phyloP scores from a whole-genome alignment of 2,888 invertebrate genomes.

The Lepidochrysops patricia region DNA sequence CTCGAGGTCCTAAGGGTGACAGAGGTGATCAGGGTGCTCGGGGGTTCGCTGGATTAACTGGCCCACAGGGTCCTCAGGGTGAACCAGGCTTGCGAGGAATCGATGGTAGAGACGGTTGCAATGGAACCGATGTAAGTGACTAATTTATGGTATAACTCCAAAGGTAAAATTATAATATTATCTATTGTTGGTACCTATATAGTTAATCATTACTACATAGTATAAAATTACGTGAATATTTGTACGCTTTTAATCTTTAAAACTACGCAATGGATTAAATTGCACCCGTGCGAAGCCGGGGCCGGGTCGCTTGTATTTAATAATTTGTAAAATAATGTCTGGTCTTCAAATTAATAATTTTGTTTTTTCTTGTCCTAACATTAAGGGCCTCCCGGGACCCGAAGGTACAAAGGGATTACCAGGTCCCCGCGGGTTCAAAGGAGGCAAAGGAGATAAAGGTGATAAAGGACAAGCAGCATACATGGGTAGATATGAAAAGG shows the following conservation, averaged over 20 bases:
- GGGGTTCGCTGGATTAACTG: slow-evolving; percentile 80
- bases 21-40: slow-evolving; percentile 90
- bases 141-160: too few species aligned
- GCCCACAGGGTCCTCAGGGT: slow-evolving; percentile 79
- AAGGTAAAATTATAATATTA: too few species aligned
- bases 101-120: slow-evolving; percentile 94
- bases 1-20: slow-evolving; percentile 88
- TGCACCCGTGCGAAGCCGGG: too few species aligned
- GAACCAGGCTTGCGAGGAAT: slow-evolving; percentile 82
- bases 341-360: too few species aligned
- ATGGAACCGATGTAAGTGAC: slow-evolving; percentile 93
- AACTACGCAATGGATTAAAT: too few species aligned
- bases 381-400: slow-evolving; percentile 82
- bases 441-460: slow-evolving; percentile 79
- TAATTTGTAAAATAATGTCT: too few species aligned
- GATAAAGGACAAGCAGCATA: slow-evolving; percentile 88
- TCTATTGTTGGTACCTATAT: too few species aligned
- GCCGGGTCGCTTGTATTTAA: too few species aligned
- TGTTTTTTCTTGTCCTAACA: slow-evolving; percentile 18
- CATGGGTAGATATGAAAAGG: slow-evolving; percentile 80
- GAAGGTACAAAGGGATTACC: slow-evolving; percentile 80
- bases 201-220: too few species aligned
- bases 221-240: too few species aligned
- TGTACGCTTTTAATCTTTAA: too few species aligned
- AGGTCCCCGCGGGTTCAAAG: slow-evolving; percentile 85